Base-by-base conservation (phyloP, 2,888 invertebrate genomes). In the Ptychoptera contaminata region DNA sequence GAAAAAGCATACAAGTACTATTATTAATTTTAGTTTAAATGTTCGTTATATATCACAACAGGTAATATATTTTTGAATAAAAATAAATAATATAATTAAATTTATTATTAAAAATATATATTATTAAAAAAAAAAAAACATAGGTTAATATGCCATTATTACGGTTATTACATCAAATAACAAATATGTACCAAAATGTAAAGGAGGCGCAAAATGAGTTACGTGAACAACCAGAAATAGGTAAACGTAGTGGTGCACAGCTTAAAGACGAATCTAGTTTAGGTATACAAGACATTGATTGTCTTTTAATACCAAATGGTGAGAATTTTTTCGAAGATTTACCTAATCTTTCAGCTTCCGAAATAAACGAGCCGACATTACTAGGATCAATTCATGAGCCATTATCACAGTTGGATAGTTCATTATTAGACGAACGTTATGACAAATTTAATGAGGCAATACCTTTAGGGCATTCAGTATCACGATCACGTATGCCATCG, bases 131-230 rank as follows among this genome's bases (percentile, higher is more conserved):
- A n/a, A n/a, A n/a, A n/a, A n/a, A n/a, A n/a, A n/a, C 48, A 1
- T 49, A 78, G 76, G 79, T 96, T 2, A 96, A 96, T 64, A 93
- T 96, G 93, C 93, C 94, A 0, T 68, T 96, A 34, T 67, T 96
- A 39, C 71, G 96, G 42, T 72, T 96, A 43, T 71, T 94, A 47
- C 93, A 96, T 67, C 96, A 96, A 69, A 93, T 96, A 58, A 87
- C 86, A 56, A 93, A 91, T 58, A 93, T 96, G 92, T 92, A 93
- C 65, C 91, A 92, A 65, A 94, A 93, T 62, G 91, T 94, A 2
- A 88, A 91, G 59, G 91, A 93, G 59, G 93, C 93, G 0, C 88
- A 91, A 59, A 80, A 82, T 53, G 93, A 93, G 57, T 70, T 94
- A 47, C 80, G 85, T 52, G 83, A 83, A 53, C 82, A 84, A 51